Evolutionary conservation across 2,797 vertebrate species (phyloP), one percentile per base, ranked within the genome.

Genomic region (Synaphobranchus kaupii): DNA sequence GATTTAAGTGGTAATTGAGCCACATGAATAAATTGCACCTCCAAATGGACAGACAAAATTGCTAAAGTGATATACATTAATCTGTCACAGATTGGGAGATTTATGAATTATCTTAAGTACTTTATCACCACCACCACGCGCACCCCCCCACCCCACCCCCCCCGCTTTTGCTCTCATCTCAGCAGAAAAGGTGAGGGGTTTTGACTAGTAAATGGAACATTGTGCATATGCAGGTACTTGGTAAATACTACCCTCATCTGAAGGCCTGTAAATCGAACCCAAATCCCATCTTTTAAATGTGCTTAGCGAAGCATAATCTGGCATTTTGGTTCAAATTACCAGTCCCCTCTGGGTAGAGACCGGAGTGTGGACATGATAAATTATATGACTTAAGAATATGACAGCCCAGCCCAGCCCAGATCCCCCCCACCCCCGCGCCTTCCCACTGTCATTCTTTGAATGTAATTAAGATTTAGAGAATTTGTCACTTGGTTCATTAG

Each of bases 81-180:
- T 95, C 93, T 93, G 90, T 0, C 85, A 91, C 92, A 94, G 93
- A 95, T 94, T 94, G 94, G 90, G 92, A 91, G 93, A 90, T 92
- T 90, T 94, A 92, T 94, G 94, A 96, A 95, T 95, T 93, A 94
- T 92, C 90, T 92, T 93, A 94, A 95, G 94, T 94, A 92, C 92
- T 91, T 94, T 95, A 93, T 95, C 28, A 68, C 54, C 82, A 47
- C 86, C 88, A 84, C 13, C 84, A 80, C 56, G 28, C 66, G 8
- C 48, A 39, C 39, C 1, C 66, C 7, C 10, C 0, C 12, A 54
- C 22, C n/a, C n/a, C n/a, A 6, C 28, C n/a, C n/a, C 8, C 28
- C n/a, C 10, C 1, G 9, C 60, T 66, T 66, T 68, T 56, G 54
- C 54, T 58, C 13, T 58, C 31, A 9, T 63, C 28, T 60, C 34